These are phyloP conservation scores for Coenobita brevimanus DNA, from an alignment of 1,140 invertebrate species.

Conservation along the genomic window DNA sequence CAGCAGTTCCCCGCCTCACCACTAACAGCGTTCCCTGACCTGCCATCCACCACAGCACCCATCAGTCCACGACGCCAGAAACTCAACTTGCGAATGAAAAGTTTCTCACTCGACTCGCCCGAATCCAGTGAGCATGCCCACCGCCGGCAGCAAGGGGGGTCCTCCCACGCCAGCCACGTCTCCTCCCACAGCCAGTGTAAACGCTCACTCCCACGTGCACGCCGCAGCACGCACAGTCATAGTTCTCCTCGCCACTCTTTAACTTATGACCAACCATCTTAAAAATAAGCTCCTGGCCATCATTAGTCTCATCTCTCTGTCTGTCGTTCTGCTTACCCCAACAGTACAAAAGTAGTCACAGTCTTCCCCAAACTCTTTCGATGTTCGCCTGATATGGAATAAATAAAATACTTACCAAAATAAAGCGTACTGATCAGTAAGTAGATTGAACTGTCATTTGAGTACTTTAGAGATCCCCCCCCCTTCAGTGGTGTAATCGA, in stretches of 20 bases:
- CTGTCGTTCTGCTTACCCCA: slow-evolving; percentile 33
- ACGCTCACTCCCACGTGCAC: slow-evolving; percentile 7
- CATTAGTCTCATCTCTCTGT: slow-evolving; percentile 38
- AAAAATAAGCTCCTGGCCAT: slow-evolving; percentile 24
- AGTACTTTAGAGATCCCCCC: slow-evolving; percentile 23
- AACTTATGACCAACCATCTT: slow-evolving; percentile 9
- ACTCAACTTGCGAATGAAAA: slow-evolving; percentile 97
- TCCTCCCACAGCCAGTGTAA: slow-evolving; percentile 75
- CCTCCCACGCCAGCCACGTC: slow-evolving; percentile 73
- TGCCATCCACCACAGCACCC: slow-evolving; percentile 82
- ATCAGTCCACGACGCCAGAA: slow-evolving; percentile 96
- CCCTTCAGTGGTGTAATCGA: slow-evolving; percentile 23
- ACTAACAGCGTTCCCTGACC: slow-evolving; percentile 65
- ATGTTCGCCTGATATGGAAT: background rate
- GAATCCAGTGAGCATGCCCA: slow-evolving; percentile 91
- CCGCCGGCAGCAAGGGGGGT: slow-evolving; percentile 78
- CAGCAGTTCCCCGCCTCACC: background rate
- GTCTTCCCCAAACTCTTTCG: background rate
- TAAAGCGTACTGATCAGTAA: background rate
- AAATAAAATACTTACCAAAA: background rate
- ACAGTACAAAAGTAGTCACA: background rate
- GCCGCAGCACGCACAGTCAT: slow-evolving; percentile 36
- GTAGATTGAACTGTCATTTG: slow-evolving; percentile 20
- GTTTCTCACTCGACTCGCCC: slow-evolving; percentile 94
- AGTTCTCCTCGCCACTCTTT: slow-evolving; percentile 25